Evolutionary conservation across 35 echinoderm and acorn worm genomes (phyloP).

Genomic region (Apostichopus parvimensis): DNA sequence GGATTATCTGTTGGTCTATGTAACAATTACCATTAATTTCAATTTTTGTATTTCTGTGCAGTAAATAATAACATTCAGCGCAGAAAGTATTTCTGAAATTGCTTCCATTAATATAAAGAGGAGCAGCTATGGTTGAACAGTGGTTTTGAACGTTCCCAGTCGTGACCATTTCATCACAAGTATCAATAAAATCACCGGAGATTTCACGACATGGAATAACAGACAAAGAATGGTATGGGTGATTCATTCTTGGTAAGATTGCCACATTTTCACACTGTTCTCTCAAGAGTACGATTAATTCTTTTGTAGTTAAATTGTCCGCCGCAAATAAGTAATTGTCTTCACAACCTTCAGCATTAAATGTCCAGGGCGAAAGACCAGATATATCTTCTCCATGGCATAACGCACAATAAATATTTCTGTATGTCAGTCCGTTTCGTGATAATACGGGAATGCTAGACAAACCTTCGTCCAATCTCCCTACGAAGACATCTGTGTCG

Average conservation of each 20-base stretch:
- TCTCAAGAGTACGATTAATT: background rate
- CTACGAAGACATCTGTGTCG: background rate
- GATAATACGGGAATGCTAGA: conserved; percentile 5
- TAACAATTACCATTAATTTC: background rate
- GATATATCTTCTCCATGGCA: conserved; percentile 3
- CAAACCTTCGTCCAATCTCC: conserved; percentile 11
- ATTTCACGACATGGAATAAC: conserved; percentile 31
- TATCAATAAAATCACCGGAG: background rate
- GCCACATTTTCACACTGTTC: background rate
- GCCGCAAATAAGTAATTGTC: background rate
- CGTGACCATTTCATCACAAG: background rate
- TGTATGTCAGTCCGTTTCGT: conserved; percentile 1
- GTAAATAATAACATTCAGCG: too few species aligned
- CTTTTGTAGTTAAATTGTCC: background rate
- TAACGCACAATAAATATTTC: conserved; percentile 43
- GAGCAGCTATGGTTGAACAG: conserved; percentile 9
- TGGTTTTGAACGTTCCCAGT: background rate
- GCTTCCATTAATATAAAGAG: background rate
- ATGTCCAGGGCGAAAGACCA: background rate
- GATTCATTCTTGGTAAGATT: background rate
- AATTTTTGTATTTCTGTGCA: too few species aligned
- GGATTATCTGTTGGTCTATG: too few species aligned
- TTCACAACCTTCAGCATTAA: background rate
- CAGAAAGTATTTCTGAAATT: conserved; percentile 6
- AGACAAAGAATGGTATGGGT: background rate